A percentile compares a stretch with the other conserved stretches of the same genome.
Evolutionary conservation across 1,140 invertebrate genomes (phyloP).

Genomic region (Caenorhabditis latens): DNA sequence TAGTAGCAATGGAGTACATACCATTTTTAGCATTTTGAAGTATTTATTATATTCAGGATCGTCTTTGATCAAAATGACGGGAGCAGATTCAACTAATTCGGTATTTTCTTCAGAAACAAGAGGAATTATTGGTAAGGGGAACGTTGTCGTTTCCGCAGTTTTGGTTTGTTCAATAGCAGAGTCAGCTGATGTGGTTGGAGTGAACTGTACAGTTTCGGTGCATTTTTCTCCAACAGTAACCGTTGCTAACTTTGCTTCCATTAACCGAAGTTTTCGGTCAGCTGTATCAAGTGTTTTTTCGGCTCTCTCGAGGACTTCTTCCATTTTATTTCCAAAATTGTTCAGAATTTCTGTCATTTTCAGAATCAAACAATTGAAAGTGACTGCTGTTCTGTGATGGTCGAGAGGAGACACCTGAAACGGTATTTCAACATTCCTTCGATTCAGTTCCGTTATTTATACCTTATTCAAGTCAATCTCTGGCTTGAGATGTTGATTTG

Average conservation of each 20-base stretch:
- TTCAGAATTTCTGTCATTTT: slow-evolving; percentile 32
- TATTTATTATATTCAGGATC: slow-evolving; percentile 9
- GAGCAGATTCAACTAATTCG: not conserved
- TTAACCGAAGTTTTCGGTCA: slow-evolving; percentile 1
- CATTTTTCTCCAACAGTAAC: not conserved
- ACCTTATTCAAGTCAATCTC: slow-evolving; percentile 29
- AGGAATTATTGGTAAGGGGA: too few relatives aligned
- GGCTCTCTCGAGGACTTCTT: slow-evolving; percentile 10
- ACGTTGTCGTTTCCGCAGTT: too few relatives aligned
- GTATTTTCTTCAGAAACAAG: not conserved
- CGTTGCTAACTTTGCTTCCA: slow-evolving; percentile 1
- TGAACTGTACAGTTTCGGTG: not conserved
- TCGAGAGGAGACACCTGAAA: slow-evolving; percentile 9
- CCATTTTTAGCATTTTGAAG: slow-evolving; percentile 50
- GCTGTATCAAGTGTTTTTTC: not conserved
- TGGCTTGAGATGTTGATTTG: not conserved
- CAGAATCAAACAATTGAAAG: slow-evolving; percentile 28
- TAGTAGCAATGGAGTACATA: not conserved
- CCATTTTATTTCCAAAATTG: slow-evolving; percentile 23
- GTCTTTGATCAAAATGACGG: slow-evolving; percentile 3
- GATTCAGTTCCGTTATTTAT: not conserved
- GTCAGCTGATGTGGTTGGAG: too few relatives aligned
- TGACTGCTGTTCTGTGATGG: slow-evolving; percentile 4
- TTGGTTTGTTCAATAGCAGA: too few relatives aligned
- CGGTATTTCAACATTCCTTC: not conserved